Base-by-base conservation (phyloP, 2,888 invertebrate genomes). In the Cyclophora albipunctata region DNA sequence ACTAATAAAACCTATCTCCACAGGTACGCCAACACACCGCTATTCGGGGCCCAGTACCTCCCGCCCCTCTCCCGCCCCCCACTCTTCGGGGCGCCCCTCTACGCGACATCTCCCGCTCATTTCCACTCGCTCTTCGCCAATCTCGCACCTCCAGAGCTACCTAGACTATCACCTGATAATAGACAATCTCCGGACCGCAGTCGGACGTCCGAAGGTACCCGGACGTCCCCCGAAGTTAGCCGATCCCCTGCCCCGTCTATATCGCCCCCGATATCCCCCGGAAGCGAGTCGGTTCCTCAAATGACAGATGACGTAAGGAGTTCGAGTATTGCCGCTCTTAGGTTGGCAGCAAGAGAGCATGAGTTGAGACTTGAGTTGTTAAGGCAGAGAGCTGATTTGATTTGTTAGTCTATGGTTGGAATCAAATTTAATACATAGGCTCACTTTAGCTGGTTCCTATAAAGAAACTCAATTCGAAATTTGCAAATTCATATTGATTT, bases 301-400 rank as follows among this genome's bases (percentile, higher is more conserved):
- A 67, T 87, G 42, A 92, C 92, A 3, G 88, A 87, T 40, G 96
- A 96, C 73, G 90, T 95, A n/a, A 89, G 96, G 62, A 94, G 92
- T 60, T 95, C 95, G 7, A 96, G 96, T 70, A 97, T 97, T 63
- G 96, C 96, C 0, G 94, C 95, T 0, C 85, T 97, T 52, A 89
- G 97, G 62, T 82, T 96, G 47, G 96, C 96, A 66, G 97, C 97
- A 1, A 89, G 97, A 40, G 97, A 97, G 73, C 96, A 97, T 78
- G 96, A 97, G 78, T 83, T 96, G 45, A 91, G 95, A 75, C 86
- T 96, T 64, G 96, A 96, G 78, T 90, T 94, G 87, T 80, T 96
- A 59, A 90, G 96, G 47, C 95, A 95, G 69, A 93, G 94, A 73
- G 82, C 87, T 35, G 85, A 87, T 66, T 66, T 87, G 58, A 87